Evolutionary conservation across 1,140 invertebrate genomes (phyloP), one percentile per base, ranked within the genome.

Genomic region (Neodiprion pinetum): DNA sequence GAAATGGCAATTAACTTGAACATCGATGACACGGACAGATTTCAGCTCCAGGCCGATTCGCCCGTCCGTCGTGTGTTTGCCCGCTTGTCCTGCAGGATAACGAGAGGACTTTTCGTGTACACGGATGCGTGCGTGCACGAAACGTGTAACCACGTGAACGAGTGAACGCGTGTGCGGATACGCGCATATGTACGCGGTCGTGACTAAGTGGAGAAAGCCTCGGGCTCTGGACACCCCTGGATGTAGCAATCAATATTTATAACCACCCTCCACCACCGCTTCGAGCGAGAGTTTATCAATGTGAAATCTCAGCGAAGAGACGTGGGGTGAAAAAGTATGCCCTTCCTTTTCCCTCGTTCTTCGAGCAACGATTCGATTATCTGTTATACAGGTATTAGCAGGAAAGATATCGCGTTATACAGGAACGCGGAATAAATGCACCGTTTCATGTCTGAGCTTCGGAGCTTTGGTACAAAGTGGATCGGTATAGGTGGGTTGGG

Each of bases 1-100:
- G 83, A 87, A 87, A 87, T 82, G 80, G 83, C 86, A 88, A 88
- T 88, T 88, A 88, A 84, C 83, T 84, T 76, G 86, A 83, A 86
- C 84, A 87, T 79, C 82, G 83, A 82, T 88, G 87, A 88, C 87
- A 88, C 82, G 79, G 85, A 79, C 87, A 88, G 86, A 77, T 80
- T 78, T 80, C 82, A 82, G 84, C 85, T 83, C 80, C 81, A 80
- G 84, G 83, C 11, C 53, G 28, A 40, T 40, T 40, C 28, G 28
- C 28, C 28, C 28, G 28, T 5, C 28, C 28, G 28, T 1, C 1
- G 28, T 40, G 28, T 40, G 28, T 40, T 40, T 40, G 5, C 28
- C 28, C 28, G 28, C 28, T 40, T 40, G 28, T 40, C 28, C 28
- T 40, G 28, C 28, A 40, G 28, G 28, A 40, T 40, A 40, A 40